Evolutionary conservation across 2,888 invertebrate genomes (phyloP).

Genomic region (Amphipoea lucens): DNA sequence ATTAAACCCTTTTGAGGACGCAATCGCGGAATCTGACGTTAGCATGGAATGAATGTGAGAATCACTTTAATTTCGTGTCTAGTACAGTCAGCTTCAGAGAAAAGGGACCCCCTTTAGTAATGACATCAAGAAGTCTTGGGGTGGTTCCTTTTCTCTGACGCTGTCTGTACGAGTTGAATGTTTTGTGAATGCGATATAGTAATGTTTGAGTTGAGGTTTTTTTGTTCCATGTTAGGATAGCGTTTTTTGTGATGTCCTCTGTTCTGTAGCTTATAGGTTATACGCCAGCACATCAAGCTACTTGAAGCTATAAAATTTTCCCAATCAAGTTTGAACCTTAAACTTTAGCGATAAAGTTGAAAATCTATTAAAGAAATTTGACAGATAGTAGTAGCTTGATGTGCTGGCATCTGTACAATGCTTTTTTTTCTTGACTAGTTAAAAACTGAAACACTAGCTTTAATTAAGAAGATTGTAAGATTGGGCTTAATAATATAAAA

Average conservation of each 20-base stretch:
- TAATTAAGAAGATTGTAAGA: not conserved
- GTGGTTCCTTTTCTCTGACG: no score
- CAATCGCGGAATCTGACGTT: slow-evolving; percentile 60
- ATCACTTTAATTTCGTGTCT: slow-evolving; percentile 47
- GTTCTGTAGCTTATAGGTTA: not conserved
- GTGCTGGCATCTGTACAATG: not conserved
- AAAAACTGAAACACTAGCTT: not conserved
- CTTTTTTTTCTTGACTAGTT: not conserved
- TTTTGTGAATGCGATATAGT: not conserved
- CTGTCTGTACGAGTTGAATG: slow-evolving; percentile 13
- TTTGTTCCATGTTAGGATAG: not conserved
- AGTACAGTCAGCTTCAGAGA: no score
- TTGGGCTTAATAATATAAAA: not conserved
- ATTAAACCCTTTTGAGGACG: slow-evolving; percentile 74
- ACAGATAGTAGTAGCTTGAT: no score
- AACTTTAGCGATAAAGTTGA: no score
- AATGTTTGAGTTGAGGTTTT: not conserved
- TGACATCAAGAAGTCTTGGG: no score
- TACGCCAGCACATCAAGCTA: no score
- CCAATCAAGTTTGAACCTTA: no score
- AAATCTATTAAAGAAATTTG: no score
- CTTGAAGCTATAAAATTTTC: no score
- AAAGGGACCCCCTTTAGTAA: no score
- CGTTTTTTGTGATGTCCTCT: not conserved
- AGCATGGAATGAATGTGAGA: slow-evolving; percentile 62